Evolutionary conservation across 2,888 invertebrate species (phyloP), one percentile per base, ranked within the genome.

Genomic region (Papilio demoleus): DNA sequence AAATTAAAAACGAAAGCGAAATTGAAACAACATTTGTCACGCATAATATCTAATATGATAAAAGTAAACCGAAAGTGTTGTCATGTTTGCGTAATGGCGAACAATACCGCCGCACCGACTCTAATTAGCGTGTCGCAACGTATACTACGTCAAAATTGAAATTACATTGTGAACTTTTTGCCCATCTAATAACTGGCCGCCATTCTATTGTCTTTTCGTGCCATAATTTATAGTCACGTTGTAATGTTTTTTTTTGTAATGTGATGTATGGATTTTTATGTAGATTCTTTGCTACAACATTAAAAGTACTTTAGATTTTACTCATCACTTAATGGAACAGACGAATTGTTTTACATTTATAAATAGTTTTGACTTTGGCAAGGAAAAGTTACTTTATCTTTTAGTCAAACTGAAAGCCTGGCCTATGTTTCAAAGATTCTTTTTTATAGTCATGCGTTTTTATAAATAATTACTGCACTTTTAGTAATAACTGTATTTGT

Each of bases 281-380:
- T 81, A 85, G 88, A 88, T 86, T 84, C 82, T 81, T 79, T 86
- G 82, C 82, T 83, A 81, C 83, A 79, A 85, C 88, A 90, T 90
- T 89, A 89, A 90, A 90, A 88, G 79, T 84, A 84, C 88, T 90
- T 90, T 88, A 88, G 86, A 87, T 84, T 86, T 81, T 84, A 87
- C 89, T 90, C 86, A 87, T 82, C 84, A 79, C 53, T 31, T 53
- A 27, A 53, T 53, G 3, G 53, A 27, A 27, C n/a, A 27, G 12
- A n/a, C 6, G 2, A 27, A 27, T 53, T 27, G 50, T 24, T 27
- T n/a, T 53, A 6, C 27, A 12, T 27, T 24, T 19, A 24, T 53
- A 53, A 12, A 47, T 47, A 22, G 22, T 47, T 47, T 12, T 22
- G 47, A 12, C 11, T 4, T 45, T 47, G 2, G 22, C 22, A 22